Base-by-base conservation (phyloP, 2,113 vertebrate genomes). In the Barbus barbus region DNA sequence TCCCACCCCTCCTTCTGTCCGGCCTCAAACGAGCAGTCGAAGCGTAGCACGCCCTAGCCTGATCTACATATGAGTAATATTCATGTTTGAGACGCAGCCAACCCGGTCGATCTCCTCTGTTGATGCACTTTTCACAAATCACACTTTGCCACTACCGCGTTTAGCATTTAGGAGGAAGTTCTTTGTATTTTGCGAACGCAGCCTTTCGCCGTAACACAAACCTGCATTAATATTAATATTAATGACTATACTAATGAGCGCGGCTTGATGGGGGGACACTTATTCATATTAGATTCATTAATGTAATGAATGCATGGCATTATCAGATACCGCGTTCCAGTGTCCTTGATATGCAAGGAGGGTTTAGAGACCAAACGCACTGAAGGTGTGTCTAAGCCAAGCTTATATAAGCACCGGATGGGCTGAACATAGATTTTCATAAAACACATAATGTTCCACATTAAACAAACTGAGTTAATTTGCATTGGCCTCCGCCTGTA, bases 391-490 rank as follows among this genome's bases (percentile, higher is more conserved):
- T 77, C 90, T 93, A 91, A 93, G 67, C 89, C 87, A 85, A 77
- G 86, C 88, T 93, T 92, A 93, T 92, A 89, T 92, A 88, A 88
- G 86, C 89, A 85, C 89, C 90, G 93, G 91, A 90, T 90, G 79
- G 63, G 76, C 60, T 46, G 58, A 89, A 78, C 85, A 90, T 91
- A 87, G 85, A 85, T 87, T 74, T 72, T 86, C 71, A 81, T 86
- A 90, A 91, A 92, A 91, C 81, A 87, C 90, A 88, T 87, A 90
- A 90, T 86, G 83, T 91, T 91, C 76, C 86, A 92, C 90, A 93
- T 94, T 93, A 93, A 91, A 93, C 90, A 93, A 93, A 93, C 91
- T 83, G 90, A 92, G 93, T 93, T 94, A 92, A 94, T 95, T 94
- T 94, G 91, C 92, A 93, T 94, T 89, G 91, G 88, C 90, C 92